Percentiles rank a stretch among this genome's conserved stretches.
Evolutionary conservation across 2,113 vertebrate genomes (phyloP).

Genomic region (Thomomys bottae): DNA sequence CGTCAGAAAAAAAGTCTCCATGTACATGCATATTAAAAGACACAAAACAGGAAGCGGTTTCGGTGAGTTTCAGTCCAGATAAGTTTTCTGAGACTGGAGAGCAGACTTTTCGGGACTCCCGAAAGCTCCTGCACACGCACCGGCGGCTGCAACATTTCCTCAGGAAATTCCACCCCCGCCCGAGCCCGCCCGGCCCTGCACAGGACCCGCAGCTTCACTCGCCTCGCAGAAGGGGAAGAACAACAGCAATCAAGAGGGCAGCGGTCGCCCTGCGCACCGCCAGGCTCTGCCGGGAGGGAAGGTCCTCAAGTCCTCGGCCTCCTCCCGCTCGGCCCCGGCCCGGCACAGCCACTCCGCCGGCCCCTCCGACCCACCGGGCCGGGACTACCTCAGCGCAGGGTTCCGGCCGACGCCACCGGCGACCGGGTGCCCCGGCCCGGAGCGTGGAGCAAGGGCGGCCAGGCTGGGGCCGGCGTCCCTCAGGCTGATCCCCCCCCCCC

Average conservation of each 20-base stretch:
- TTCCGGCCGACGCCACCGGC: neutral
- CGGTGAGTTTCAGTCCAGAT: constrained; percentile 13
- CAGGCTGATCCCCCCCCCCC: neutral
- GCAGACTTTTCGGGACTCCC: neutral
- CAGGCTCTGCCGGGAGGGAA: neutral
- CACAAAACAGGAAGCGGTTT: constrained; percentile 69
- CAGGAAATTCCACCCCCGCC: constrained; percentile 52
- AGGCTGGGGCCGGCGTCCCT: neutral
- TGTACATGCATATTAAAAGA: too few relatives aligned
- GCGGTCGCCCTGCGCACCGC: neutral
- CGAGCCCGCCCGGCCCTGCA: neutral
- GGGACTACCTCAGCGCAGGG: neutral
- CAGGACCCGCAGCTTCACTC: neutral
- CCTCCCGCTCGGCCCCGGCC: neutral
- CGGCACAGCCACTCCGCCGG: neutral
- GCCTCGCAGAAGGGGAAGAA: neutral
- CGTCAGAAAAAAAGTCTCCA: constrained; percentile 11
- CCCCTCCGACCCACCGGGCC: neutral
- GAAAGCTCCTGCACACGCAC: neutral
- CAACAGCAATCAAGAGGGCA: neutral
- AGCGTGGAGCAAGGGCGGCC: neutral
- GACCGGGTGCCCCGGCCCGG: constrained; percentile 20
- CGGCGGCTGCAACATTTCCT: neutral
- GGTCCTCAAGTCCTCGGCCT: neutral
- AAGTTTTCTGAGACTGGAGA: constrained; percentile 56